phyloP scores from a whole-genome alignment of 1,140 invertebrate species.

The Pseudomyrmex flavicornis region DNA sequence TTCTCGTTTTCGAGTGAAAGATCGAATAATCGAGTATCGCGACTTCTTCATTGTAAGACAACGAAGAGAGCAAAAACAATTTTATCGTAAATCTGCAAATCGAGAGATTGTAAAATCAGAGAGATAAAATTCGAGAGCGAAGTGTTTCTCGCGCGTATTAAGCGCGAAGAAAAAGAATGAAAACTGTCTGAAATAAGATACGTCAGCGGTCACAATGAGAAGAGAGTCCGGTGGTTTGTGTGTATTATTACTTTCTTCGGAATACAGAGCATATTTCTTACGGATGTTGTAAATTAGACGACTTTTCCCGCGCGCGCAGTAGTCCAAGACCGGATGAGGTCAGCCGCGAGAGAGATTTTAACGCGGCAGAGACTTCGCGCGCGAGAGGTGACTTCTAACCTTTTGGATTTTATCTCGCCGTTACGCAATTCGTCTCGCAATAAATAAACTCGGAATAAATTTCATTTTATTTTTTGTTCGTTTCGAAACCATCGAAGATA shows the following conservation, averaged over 20 bases:
- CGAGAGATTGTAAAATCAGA: not conserved
- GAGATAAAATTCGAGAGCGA: not conserved
- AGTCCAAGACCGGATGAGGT: constrained; percentile 39
- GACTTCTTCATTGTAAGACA: no score
- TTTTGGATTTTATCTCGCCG: not conserved
- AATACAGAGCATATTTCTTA: not conserved
- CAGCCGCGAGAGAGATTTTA: constrained; percentile 17
- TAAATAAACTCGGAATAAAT: no score
- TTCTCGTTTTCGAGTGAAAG: no score
- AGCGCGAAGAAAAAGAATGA: not conserved
- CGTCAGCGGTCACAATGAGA: no score
- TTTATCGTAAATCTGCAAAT: not conserved
- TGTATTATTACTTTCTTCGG: constrained; percentile 6
- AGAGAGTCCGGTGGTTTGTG: no score
- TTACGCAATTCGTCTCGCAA: no score
- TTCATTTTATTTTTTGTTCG: no score
- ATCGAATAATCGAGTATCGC: no score
- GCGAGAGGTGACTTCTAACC: not conserved
- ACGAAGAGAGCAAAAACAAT: not conserved
- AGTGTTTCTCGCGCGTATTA: not conserved
- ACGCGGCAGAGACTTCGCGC: not conserved
- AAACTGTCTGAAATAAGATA: no score
- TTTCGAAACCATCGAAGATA: no score
- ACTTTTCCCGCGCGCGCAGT: constrained; percentile 7
- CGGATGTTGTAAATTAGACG: not conserved